Evolutionary conservation across 2,113 vertebrate genomes (phyloP), one percentile per base, ranked within the genome.

Genomic region (Grammomys surdaster): DNA sequence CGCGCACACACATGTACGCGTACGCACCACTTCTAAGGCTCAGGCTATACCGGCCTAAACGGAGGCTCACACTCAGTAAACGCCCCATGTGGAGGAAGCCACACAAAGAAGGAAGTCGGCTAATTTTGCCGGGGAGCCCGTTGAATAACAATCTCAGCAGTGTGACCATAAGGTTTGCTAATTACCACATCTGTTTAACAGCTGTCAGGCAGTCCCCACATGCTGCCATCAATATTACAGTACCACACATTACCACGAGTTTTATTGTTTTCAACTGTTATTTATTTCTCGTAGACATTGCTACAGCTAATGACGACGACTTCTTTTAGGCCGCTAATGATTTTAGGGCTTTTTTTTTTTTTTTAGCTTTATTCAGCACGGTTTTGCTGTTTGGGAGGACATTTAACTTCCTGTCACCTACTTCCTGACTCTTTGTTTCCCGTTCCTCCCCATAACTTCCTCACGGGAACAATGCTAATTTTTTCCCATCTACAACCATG

Each of bases 131-230:
- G 95, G 84, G 90, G 98, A 98, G 97, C 67, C 92, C 97, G 98
- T 98, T 98, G 98, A 98, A 98, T 96, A 98, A 98, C 98, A 92
- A 98, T 97, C 97, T 91, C 96, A 98, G 96, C 98, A 98, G 98
- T 98, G 85, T 96, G 98, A 95, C 99, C 98, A 99, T 98, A 98
- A 99, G 98, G 98, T 98, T 98, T 98, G 99, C 98, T 99, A 99
- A 99, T 99, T 99, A 99, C 98, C 98, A 98, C 98, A 99, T 99
- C 98, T 99, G 99, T 98, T 98, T 98, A 98, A 96, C 98, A 98
- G 98, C 98, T 99, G 98, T 99, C 99, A 99, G 98, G 98, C 98
- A 98, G 97, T 98, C 98, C 98, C 98, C 98, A 98, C 98, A 98
- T 98, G 98, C 98, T 97, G 95, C 98, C 98, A 98, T 99, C 98